A percentile compares a stretch with the other conserved stretches of the same genome.
Evolutionary conservation across 23 tunicate genomes (phyloP).

Genomic region (Corella eumyota): DNA sequence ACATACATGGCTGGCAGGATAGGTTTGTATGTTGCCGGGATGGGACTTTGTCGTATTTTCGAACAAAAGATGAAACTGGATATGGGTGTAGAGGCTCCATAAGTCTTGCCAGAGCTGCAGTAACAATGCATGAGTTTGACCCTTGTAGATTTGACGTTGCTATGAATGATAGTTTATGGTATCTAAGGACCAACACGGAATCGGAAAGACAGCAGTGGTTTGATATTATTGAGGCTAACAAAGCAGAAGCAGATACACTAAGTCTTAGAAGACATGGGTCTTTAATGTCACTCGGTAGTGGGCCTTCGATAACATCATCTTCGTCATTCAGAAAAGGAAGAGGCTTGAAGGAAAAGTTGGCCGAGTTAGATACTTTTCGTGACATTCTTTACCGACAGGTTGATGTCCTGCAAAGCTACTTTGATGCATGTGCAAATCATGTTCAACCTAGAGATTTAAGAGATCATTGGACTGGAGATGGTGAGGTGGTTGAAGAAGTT

Average conservation of each 20-base stretch:
- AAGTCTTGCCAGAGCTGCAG: constrained; percentile 52
- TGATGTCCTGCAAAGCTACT: constrained; percentile 58
- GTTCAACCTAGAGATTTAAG: constrained; percentile 25
- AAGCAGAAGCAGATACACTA: constrained; percentile 27
- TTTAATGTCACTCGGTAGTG: constrained; percentile 63
- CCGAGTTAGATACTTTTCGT: constrained; percentile 73
- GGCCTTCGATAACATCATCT: constrained; percentile 46
- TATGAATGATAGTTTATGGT: constrained; percentile 86
- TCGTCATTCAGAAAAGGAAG: constrained; percentile 57
- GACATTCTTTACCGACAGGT: constrained; percentile 73
- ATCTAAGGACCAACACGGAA: constrained; percentile 62
- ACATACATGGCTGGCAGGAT: constrained; percentile 91
- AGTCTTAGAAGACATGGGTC: constrained; percentile 78
- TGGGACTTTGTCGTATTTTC: constrained; percentile 73
- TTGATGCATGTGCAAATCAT: constrained; percentile 45
- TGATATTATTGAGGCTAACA: constrained; percentile 76
- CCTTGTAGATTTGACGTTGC: constrained; percentile 77
- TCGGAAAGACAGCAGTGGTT: constrained; percentile 72
- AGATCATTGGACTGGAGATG: constrained; percentile 19
- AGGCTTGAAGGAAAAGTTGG: constrained; percentile 55
- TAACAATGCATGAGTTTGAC: constrained; percentile 51
- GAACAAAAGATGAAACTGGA: constrained; percentile 61
- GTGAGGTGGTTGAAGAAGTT: constrained; percentile 5
- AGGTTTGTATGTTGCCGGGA: constrained; percentile 57
- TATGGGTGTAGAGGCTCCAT: constrained; percentile 89